A percentile compares a stretch with the other conserved stretches of the same genome.
Conservation (phyloP, 2,797 vertebrate genomes). For the Periophthalmus magnuspinnatus region DNA sequence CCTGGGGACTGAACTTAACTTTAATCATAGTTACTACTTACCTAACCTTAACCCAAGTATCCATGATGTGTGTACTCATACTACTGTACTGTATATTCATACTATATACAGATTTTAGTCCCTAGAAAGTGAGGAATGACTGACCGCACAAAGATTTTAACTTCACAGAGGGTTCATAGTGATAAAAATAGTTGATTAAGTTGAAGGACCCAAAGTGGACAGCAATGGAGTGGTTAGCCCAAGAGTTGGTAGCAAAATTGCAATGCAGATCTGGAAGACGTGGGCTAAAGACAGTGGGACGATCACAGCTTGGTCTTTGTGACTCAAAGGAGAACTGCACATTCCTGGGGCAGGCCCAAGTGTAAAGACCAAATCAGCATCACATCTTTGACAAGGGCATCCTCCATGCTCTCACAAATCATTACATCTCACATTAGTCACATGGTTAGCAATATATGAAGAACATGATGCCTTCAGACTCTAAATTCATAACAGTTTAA, state of each 20-base stretch:
- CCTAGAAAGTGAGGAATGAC: too few species aligned
- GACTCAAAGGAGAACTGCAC: constrained; percentile 41
- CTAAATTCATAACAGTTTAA: constrained; percentile 2
- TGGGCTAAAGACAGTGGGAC: constrained; percentile 65
- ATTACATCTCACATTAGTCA: background rate
- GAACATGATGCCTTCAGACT: background rate
- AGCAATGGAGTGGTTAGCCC: constrained; percentile 36
- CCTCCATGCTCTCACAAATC: background rate
- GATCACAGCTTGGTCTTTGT: constrained; percentile 70
- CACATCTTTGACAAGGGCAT: constrained; percentile 19
- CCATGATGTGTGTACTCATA: too few species aligned
- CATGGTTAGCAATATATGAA: constrained; percentile 1
- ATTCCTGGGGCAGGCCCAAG: constrained; percentile 53
- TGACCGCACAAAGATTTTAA: too few species aligned
- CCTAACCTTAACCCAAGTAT: too few species aligned
- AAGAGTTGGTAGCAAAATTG: constrained; percentile 44
- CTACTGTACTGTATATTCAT: too few species aligned
- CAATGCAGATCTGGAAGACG: constrained; percentile 51
- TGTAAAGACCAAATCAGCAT: constrained; percentile 29
- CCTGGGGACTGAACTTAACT: too few species aligned
- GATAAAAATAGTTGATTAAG: background rate
- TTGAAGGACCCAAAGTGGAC: constrained; percentile 5
- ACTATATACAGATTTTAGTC: too few species aligned
- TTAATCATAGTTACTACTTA: too few species aligned
- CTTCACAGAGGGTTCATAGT: background rate